Percentiles rank a stretch among this genome's conserved stretches.
Conservation (phyloP, 1,140 invertebrate genomes). For the Ctenoplectra terminalis region DNA sequence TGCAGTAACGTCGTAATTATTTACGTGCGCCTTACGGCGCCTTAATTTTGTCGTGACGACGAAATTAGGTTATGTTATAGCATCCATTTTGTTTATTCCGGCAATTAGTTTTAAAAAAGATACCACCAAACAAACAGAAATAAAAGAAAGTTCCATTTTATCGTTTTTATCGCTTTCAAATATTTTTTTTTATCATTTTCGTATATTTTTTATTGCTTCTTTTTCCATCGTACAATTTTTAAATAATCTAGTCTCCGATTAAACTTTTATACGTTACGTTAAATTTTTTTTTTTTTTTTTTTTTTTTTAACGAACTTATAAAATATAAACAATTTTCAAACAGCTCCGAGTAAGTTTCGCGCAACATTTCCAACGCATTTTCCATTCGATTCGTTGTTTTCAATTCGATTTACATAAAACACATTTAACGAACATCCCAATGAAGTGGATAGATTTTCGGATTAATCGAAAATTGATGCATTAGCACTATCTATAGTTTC, state of each 20-base stretch:
- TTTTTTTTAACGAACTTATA: too few relatives aligned
- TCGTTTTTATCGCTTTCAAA: background rate
- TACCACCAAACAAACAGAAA: background rate
- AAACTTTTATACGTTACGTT: too few relatives aligned
- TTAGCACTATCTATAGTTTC: background rate
- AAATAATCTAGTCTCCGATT: too few relatives aligned
- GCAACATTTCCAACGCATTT: background rate
- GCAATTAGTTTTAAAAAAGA: background rate
- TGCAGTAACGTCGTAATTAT: constrained; percentile 14
- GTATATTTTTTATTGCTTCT: too few relatives aligned
- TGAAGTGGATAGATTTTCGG: background rate
- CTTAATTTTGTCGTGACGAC: background rate
- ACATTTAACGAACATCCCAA: background rate
- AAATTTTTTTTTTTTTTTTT: too few relatives aligned
- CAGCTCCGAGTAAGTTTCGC: too few relatives aligned
- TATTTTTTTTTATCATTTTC: background rate
- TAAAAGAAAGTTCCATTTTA: background rate
- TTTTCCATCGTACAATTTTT: too few relatives aligned
- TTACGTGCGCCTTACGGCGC: background rate
- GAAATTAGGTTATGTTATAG: background rate
- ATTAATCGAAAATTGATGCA: constrained; percentile 6
- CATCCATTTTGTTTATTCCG: background rate
- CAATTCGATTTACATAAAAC: background rate
- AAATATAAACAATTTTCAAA: too few relatives aligned
- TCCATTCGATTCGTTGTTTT: background rate